Base-by-base conservation (phyloP, 2,113 vertebrate genomes). In the Lepisosteus oculatus region DNA sequence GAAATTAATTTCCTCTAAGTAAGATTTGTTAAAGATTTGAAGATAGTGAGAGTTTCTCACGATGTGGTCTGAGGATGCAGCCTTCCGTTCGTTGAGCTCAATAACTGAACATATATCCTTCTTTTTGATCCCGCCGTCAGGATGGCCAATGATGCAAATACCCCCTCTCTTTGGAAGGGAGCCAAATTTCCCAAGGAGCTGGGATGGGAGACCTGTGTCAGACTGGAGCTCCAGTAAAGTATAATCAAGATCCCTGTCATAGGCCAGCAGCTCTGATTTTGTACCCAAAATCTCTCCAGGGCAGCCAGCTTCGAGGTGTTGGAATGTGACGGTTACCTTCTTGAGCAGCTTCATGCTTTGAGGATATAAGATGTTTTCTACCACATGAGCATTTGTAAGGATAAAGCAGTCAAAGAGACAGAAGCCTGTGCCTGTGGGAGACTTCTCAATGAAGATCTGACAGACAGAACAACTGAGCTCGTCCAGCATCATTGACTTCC, bases 111-210 rank as follows among this genome's bases (percentile, higher is more conserved):
- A 85, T 0, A 64, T 54, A 62, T 90, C 83, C 0, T 75, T 81
- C 6, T 62, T 79, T 77, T 89, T 86, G 2, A 81, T 77, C 17
- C 57, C 63, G 0, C 41, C 70, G 0, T 1, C 5, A 44, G 81
- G 85, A 65, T 89, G 80, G n/a, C 87, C 87, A 13, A 89, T 73
- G 2, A 89, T 79, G 68, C 77, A 83, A 72, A 88, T 79, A 3
- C 44, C 77, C 29, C 81, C 71, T 1, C 41, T 14, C 0, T 0
- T 3, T 55, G 61, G 51, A 43, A 14, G 45, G 0, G 15, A 1
- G 3, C 42, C n/a, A 55, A 69, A 79, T 3, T 0, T 3, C 0
- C 0, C 0, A 2, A 77, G 4, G 43, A 76, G 73, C 59, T 3
- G 14, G 0, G 41, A 2, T 2, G 69, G 43, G 45, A 55, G 54